phyloP scores from a whole-genome alignment of 2,888 invertebrate genomes.

The Eristalis tenax region DNA sequence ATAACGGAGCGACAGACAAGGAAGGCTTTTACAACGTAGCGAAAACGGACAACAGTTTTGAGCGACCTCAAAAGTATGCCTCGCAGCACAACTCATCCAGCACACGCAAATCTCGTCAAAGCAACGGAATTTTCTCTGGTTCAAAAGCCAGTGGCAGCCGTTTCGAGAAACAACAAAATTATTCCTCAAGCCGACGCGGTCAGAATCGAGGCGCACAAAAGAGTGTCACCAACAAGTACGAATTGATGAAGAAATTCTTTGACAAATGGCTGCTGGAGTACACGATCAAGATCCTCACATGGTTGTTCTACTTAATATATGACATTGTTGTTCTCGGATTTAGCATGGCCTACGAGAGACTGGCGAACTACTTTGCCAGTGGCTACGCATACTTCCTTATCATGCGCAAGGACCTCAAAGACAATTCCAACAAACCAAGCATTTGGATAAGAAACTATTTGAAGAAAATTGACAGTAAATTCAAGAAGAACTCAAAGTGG shows the following conservation, averaged over 20 bases:
- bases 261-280: constrained; percentile 84
- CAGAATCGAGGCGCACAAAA: constrained; percentile 48
- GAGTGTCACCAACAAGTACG: constrained; percentile 82
- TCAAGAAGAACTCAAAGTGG: constrained; percentile 79
- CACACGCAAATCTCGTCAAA: constrained; percentile 40
- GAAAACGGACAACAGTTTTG: constrained; percentile 81
- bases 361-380: constrained; percentile 75
- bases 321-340: constrained; percentile 90
- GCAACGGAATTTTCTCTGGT: constrained; percentile 36
- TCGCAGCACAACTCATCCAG: constrained; percentile 73
- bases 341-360: constrained; percentile 79
- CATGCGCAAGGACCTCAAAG: constrained; percentile 78
- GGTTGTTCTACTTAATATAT: constrained; percentile 90
- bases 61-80: constrained; percentile 76
- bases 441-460: constrained; percentile 79
- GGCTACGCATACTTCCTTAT: constrained; percentile 76
- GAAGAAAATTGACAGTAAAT: constrained; percentile 79
- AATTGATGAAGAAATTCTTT: constrained; percentile 81
- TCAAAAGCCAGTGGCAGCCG: constrained; percentile 33
- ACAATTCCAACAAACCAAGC: constrained; percentile 80
- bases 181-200: constrained; percentile 39
- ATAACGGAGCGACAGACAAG: constrained; percentile 64
- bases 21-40: constrained; percentile 75
- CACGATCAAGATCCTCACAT: constrained; percentile 85
- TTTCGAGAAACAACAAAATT: constrained; percentile 48